Evolutionary conservation across 2,113 vertebrate species (phyloP).

Genomic region (Pogona vitticeps): DNA sequence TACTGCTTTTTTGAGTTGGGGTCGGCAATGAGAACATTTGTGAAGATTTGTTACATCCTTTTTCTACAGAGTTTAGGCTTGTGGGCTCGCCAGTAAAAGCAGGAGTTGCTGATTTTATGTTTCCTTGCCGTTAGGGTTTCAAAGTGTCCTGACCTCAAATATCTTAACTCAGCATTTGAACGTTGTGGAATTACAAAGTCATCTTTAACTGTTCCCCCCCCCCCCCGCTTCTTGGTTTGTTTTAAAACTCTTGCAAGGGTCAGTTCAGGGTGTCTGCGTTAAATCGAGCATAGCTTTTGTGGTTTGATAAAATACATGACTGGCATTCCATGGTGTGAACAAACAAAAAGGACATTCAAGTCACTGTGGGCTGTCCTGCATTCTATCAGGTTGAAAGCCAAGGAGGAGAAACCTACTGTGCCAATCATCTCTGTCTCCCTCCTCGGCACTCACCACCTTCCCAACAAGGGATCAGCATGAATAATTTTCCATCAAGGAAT

Average conservation of each 20-base stretch:
- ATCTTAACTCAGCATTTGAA: not conserved
- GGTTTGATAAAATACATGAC: slow-evolving; percentile 39
- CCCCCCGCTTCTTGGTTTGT: not conserved
- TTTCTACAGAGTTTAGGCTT: not conserved
- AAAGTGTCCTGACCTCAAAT: not conserved
- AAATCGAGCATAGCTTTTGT: slow-evolving; percentile 33
- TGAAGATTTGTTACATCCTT: no score
- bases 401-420: slow-evolving; percentile 32
- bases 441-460: not conserved
- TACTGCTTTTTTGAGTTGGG: no score
- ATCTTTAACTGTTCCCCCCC: not conserved
- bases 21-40: no score
- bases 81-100: not conserved
- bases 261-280: slow-evolving; percentile 17
- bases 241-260: slow-evolving; percentile 23
- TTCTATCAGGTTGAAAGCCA: slow-evolving; percentile 24
- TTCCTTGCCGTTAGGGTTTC: not conserved
- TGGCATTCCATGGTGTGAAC: slow-evolving; percentile 46
- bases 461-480: slow-evolving; percentile 26
- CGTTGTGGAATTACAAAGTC: slow-evolving; percentile 26
- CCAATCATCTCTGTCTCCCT: slow-evolving; percentile 16
- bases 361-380: slow-evolving; percentile 53
- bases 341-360: slow-evolving; percentile 64
- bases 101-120: not conserved
- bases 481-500: slow-evolving; percentile 56